A percentile compares a stretch with the other conserved stretches of the same genome.
Conservation (phyloP, 2,797 vertebrate genomes). For the Loris lydekkerianus region DNA sequence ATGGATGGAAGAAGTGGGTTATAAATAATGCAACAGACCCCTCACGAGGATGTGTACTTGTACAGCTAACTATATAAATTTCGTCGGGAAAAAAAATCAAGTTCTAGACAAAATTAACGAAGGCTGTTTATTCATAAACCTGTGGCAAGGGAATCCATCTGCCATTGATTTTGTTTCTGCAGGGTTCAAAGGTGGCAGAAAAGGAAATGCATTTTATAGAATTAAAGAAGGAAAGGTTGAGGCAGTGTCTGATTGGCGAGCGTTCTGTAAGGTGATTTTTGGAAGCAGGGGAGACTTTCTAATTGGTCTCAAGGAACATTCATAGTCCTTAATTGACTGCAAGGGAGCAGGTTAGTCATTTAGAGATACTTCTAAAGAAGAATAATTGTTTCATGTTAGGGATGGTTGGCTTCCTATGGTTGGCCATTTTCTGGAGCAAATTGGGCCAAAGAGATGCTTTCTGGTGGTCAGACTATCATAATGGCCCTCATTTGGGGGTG, state of each 20-base stretch:
- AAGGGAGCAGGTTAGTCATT: background rate
- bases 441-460: background rate
- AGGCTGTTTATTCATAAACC: background rate
- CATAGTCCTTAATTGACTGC: background rate
- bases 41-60: background rate
- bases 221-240: background rate
- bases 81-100: background rate
- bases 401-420: background rate
- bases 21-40: background rate
- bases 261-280: background rate
- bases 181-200: background rate
- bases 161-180: background rate
- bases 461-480: background rate
- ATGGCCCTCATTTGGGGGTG: background rate
- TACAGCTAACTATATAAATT: background rate
- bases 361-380: background rate
- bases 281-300: background rate
- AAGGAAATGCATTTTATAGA: background rate
- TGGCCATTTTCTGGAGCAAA: background rate
- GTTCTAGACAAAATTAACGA: background rate
- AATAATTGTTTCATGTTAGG: background rate
- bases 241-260: background rate
- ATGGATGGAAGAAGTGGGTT: background rate
- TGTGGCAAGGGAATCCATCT: background rate
- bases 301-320: background rate